Conservation (phyloP, 2,113 vertebrate species). For the Mungos mungo region DNA sequence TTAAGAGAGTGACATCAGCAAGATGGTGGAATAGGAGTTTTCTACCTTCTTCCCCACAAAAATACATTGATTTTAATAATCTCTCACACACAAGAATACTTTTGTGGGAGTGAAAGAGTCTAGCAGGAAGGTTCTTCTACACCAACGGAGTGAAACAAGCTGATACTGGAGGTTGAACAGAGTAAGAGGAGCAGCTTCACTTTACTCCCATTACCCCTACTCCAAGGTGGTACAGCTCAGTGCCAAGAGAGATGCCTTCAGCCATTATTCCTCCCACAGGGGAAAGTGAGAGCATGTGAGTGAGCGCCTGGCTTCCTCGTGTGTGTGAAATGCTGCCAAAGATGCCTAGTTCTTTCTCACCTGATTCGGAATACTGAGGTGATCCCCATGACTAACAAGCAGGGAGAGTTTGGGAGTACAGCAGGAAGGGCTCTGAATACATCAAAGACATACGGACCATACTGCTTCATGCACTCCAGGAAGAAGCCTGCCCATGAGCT, state of each 20-base stretch:
- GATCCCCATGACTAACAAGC: neutral
- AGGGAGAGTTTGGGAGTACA: neutral
- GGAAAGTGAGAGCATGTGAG: neutral
- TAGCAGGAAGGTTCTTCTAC: neutral
- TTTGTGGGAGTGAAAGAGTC: neutral
- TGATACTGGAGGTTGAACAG: neutral
- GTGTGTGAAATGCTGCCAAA: neutral
- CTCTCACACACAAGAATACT: neutral
- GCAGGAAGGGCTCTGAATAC: neutral
- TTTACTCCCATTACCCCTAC: neutral
- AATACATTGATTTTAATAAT: neutral
- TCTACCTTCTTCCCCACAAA: neutral
- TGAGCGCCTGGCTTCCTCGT: neutral
- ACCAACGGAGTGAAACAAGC: neutral
- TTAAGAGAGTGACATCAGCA: neutral
- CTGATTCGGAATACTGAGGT: neutral
- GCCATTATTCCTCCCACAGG: neutral
- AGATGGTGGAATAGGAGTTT: neutral
- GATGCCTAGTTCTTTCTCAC: neutral
- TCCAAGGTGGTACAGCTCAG: neutral
- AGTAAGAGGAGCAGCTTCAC: neutral
- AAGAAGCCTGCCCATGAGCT: neutral
- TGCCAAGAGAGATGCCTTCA: neutral
- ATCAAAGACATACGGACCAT: neutral
- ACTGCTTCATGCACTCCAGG: neutral